Evolutionary conservation across 2,888 invertebrate species (phyloP).

Genomic region (Plebejus anna): DNA sequence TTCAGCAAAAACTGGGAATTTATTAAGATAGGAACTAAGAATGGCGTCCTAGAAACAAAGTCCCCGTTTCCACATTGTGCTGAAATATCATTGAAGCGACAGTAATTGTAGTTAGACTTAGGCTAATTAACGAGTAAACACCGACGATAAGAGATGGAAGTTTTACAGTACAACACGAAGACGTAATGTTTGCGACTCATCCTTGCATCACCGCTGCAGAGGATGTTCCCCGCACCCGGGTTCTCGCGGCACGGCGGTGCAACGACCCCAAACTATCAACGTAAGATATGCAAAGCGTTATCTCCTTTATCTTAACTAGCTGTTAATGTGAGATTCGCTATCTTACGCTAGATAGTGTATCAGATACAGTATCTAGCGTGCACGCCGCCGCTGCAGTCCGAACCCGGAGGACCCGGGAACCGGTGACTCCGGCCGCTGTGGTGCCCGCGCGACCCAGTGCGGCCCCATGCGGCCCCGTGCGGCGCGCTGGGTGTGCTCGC

Average conservation of each 20-base stretch:
- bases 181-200: background rate
- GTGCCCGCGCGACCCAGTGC: constrained; percentile 33
- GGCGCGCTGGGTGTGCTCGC: constrained; percentile 51
- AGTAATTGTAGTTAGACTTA: background rate
- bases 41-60: background rate
- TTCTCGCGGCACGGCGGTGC: constrained; percentile 43
- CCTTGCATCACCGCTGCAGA: background rate
- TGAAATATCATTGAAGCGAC: background rate
- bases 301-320: constrained; percentile 77
- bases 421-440: constrained; percentile 26
- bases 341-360: constrained; percentile 73
- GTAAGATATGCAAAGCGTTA: constrained; percentile 76
- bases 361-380: constrained; percentile 66
- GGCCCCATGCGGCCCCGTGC: too few relatives aligned
- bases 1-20: too few relatives aligned
- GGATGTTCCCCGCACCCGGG: background rate
- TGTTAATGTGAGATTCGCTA: constrained; percentile 71
- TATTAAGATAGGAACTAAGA: background rate
- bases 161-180: background rate
- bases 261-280: constrained; percentile 62
- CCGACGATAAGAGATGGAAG: background rate
- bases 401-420: background rate
- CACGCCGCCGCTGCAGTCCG: constrained; percentile 38
- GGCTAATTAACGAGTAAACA: background rate
- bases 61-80: background rate